A percentile compares a stretch with the other conserved stretches of the same genome.
Conservation (phyloP, 37 sponge, comb jelly and placozoan species). For the Theonella swinhoei region DNA sequence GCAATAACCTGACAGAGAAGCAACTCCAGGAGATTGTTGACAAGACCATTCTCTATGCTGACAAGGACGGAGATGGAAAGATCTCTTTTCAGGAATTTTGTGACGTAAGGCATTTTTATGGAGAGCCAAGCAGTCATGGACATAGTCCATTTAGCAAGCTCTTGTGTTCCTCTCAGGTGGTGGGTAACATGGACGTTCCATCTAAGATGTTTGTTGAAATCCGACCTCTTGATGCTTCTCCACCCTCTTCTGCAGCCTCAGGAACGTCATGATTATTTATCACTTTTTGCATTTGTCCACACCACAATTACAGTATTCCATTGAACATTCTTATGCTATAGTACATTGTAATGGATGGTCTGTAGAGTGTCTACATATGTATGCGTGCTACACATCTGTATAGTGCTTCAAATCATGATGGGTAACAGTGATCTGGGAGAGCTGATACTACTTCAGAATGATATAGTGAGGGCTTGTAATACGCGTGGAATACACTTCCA, state of each 20-base stretch:
- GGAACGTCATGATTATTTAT: neutral
- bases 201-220: slow-evolving; percentile 73
- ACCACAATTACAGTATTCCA: neutral
- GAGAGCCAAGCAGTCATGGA: neutral
- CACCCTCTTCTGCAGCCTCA: neutral
- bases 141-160: neutral
- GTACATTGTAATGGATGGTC: too few relatives aligned
- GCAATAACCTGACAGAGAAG: slow-evolving; percentile 95
- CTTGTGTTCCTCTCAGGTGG: slow-evolving; percentile 57
- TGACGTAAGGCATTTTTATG: slow-evolving; percentile 54
- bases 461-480: neutral
- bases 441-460: neutral
- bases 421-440: slow-evolving; percentile 17
- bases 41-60: slow-evolving; percentile 98
- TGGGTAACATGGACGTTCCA: slow-evolving; percentile 73
- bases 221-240: neutral
- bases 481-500: slow-evolving; percentile 36
- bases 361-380: too few relatives aligned
- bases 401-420: too few relatives aligned
- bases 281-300: neutral
- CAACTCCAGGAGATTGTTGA: slow-evolving; percentile 99
- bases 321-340: too few relatives aligned
- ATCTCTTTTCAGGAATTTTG: slow-evolving; percentile 97
- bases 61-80: slow-evolving; percentile 98
- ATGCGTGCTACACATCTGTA: too few relatives aligned